Percentiles rank a stretch among this genome's conserved stretches.
These are phyloP conservation scores for Idaea biselata DNA, from an alignment of 2,888 invertebrate genomes.

Conservation along the genomic window DNA sequence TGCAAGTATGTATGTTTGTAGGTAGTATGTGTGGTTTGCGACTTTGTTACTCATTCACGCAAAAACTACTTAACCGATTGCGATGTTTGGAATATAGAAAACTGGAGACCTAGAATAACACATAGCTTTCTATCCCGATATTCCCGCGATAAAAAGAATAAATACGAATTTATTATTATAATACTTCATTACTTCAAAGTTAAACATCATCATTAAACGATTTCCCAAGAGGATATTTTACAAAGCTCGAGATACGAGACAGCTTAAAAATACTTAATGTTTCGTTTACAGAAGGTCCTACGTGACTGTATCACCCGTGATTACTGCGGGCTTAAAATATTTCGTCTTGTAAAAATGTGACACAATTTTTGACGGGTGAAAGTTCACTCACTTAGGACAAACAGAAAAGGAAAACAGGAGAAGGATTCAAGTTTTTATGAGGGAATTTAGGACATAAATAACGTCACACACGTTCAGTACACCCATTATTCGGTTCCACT, in stretches of 20 bases:
- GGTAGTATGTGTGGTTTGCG: no score
- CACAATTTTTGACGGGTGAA: not conserved
- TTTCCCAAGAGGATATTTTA: constrained; percentile 26
- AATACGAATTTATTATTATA: not conserved
- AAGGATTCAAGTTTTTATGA: constrained; percentile 58
- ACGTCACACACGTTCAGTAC: constrained; percentile 68
- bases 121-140: no score
- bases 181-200: not conserved
- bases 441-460: constrained; percentile 71
- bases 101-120: no score
- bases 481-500: constrained; percentile 67
- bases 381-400: not conserved
- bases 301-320: not conserved
- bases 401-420: constrained; percentile 48
- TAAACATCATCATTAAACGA: constrained; percentile 20
- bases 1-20: no score
- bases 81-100: no score
- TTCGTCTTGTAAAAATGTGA: not conserved
- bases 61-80: no score
- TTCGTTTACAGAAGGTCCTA: constrained; percentile 8
- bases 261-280: constrained; percentile 5
- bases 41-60: no score
- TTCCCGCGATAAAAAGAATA: no score
- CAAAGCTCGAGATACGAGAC: constrained; percentile 10
- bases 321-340: not conserved